Base-by-base conservation (phyloP, 2,797 vertebrate genomes). In the Parambassis ranga region DNA sequence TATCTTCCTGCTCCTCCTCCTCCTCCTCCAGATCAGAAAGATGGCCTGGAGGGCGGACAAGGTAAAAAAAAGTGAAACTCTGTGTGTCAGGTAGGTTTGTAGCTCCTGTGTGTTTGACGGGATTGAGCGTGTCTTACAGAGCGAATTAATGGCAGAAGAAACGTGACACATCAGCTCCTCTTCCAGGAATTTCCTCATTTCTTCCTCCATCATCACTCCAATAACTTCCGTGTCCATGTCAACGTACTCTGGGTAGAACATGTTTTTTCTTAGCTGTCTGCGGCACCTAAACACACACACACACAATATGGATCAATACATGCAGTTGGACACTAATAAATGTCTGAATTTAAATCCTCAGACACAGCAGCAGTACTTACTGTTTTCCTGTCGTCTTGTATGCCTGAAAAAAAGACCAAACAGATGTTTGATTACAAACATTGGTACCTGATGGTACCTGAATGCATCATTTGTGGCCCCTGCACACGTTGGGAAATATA, bases 371-470 rank as follows among this genome's bases (percentile, higher is more conserved):
- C 3, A 10, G 11, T 7, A 60, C 91, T 80, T 79, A 93, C 91
- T 83, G 86, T 85, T 87, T 91, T 36, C 85, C 82, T 44, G 81
- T 85, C 1, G 83, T 87, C 60, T 71, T 88, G 69, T 90, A 91
- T 0, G 82, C 82, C 92, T 92, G 55, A 36, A 75, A 81, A 22
- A 53, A 5, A 15, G 2, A 65, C 3, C 60, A 50, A 43, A 60
- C n/a, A 69, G 7, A 35, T 15, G 2, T 20, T 42, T 16, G 1
- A 8, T 44, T 3, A 59, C 2, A 28, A 16, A n/a, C 7, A n/a
- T n/a, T n/a, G n/a, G n/a, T n/a, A n/a, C n/a, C n/a, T n/a, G n/a
- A n/a, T n/a, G n/a, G n/a, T n/a, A n/a, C n/a, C n/a, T n/a, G n/a
- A n/a, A n/a, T n/a, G n/a, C n/a, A n/a, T n/a, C n/a, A n/a, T n/a